These are phyloP conservation scores for Odontophorus gujanensis DNA, from an alignment of 2,113 vertebrate species.

Conservation along the genomic window DNA sequence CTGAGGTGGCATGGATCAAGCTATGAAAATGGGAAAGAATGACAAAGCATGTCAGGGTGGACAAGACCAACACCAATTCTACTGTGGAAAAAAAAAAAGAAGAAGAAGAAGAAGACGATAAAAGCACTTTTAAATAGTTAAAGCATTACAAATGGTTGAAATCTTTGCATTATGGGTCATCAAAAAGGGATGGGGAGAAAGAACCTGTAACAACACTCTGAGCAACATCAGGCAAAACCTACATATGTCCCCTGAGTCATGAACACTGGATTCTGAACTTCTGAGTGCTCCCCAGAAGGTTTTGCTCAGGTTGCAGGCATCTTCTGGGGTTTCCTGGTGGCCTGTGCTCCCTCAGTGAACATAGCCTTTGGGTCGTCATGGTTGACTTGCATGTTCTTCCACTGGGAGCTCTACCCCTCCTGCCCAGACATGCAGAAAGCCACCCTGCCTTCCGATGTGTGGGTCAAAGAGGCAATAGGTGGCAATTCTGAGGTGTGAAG, in stretches of 20 bases:
- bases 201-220: fast-evolving
- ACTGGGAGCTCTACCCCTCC: not conserved
- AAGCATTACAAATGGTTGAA: not conserved
- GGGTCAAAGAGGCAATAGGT: not conserved
- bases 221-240: not conserved
- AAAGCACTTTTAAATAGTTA: not conserved
- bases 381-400: not conserved
- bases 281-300: not conserved
- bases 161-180: not conserved
- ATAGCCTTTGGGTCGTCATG: fast-evolving
- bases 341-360: not conserved
- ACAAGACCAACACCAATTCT: not conserved
- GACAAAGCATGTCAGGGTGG: not conserved
- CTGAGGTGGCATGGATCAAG: not conserved
- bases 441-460: fast-evolving
- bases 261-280: not conserved
- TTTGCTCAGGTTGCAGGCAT: not conserved
- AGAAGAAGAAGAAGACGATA: not conserved
- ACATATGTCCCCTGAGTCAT: not conserved
- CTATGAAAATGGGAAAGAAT: not conserved
- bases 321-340: not conserved
- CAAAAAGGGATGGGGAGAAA: not conserved
- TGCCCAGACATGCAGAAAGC: not conserved
- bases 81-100: not conserved
- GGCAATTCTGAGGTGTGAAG: not conserved